Evolutionary conservation across 2,888 invertebrate species (phyloP).

Genomic region (Leucania comma): DNA sequence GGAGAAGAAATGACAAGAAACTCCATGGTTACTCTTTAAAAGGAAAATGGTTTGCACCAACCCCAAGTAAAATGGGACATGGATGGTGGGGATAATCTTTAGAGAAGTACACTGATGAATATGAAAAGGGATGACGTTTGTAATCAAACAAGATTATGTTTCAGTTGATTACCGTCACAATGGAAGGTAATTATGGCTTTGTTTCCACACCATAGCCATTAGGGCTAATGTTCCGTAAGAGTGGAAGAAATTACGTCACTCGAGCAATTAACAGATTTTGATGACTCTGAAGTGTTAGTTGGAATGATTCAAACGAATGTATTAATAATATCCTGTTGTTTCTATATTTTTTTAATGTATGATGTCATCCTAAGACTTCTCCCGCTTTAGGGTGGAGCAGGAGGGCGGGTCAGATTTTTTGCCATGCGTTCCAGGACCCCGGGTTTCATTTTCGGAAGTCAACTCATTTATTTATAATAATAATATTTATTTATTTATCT

Average conservation of each 20-base stretch:
- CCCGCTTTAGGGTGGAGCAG: no score
- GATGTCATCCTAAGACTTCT: no score
- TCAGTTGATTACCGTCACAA: constrained; percentile 5
- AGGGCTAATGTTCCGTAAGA: constrained; percentile 22
- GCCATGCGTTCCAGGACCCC: no score
- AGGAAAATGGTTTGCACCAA: no score
- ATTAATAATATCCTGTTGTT: not conserved
- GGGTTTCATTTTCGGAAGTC: no score
- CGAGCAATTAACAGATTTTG: not conserved
- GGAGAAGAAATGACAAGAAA: no score
- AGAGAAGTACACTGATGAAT: not conserved
- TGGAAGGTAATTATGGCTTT: constrained; percentile 11
- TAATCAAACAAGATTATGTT: constrained; percentile 16
- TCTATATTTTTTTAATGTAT: not conserved
- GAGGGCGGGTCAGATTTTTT: no score
- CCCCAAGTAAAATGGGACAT: no score
- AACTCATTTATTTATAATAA: no score
- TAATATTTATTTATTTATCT: no score
- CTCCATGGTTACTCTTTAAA: no score
- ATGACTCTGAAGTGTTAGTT: not conserved
- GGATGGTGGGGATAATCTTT: no score
- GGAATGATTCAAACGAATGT: not conserved
- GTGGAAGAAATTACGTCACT: constrained; percentile 24
- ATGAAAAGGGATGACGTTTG: not conserved
- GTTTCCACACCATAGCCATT: constrained; percentile 3